Evolutionary conservation across 2,113 vertebrate genomes (phyloP), one percentile per base, ranked within the genome.

Genomic region (Lethenteron reissneri): DNA sequence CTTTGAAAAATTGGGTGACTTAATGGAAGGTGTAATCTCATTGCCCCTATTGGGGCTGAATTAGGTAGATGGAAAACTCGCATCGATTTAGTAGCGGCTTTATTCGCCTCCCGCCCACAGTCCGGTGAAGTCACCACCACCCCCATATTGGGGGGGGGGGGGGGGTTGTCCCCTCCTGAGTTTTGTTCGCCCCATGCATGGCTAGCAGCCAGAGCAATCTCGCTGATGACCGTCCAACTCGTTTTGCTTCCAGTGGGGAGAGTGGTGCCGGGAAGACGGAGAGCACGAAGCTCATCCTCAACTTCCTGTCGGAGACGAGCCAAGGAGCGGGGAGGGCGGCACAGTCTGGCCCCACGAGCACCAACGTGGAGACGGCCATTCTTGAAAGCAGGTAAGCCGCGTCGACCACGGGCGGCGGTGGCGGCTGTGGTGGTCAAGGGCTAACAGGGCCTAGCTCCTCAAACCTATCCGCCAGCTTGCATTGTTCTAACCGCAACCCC

Each of bases 201-300:
- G 15, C 8, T 70, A 41, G 41, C 41, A 41, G 41, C 41, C 41
- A 41, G 41, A 41, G 41, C 41, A 41, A 41, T 41, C 41, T 41
- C 41, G 41, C 41, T 41, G 41, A 41, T 41, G 41, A 41, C 41
- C 41, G 41, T 41, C 41, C 41, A 41, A 41, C 41, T 41, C 41
- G 41, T 41, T 41, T 41, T 41, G 41, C 41, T 41, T 41, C 74
- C 78, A 90, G 88, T 2, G 89, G 89, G 19, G 89, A 92, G 78
- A 91, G 88, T 10, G 89, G 89, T 71, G 88, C 88, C 14, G 89
- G 89, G n/a, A 92, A 92, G 80, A 92, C 89, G 0, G 89, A 91
- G 75, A 91, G 88, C 78, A 91, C 89, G 71, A 92, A 92, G 74
- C 75, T 92, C 78, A 81, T 92, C 71, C 78, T 92, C 73, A 88